Evolutionary conservation across 2,888 invertebrate genomes (phyloP).

Genomic region (Pristionchus entomophagus): DNA sequence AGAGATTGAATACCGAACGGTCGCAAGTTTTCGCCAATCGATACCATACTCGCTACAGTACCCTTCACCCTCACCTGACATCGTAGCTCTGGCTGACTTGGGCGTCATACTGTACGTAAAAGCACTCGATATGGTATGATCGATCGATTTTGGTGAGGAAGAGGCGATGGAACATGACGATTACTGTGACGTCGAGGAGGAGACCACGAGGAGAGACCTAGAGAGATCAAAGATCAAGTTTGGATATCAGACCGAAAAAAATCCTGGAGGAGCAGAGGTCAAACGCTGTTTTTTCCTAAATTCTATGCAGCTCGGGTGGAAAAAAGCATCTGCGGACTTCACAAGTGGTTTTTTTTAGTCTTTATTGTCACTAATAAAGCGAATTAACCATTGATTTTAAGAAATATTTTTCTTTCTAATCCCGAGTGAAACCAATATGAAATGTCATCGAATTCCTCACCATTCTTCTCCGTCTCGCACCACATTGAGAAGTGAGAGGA

Average conservation of each 20-base stretch:
- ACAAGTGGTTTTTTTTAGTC: background rate
- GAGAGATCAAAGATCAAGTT: conserved; percentile 1
- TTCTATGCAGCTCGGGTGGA: too few relatives aligned
- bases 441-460: conserved; percentile 52
- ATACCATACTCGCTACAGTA: too few relatives aligned
- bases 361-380: too few relatives aligned
- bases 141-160: conserved; percentile 67
- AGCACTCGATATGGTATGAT: conserved; percentile 69
- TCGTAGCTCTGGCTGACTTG: conserved; percentile 66
- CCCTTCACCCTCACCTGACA: conserved; percentile 67
- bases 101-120: conserved; percentile 65
- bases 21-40: too few relatives aligned
- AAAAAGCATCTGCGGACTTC: too few relatives aligned
- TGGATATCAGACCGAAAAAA: background rate
- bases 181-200: conserved; percentile 67
- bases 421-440: too few relatives aligned
- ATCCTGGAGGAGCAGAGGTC: background rate
- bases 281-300: background rate
- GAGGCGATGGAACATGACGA: conserved; percentile 71
- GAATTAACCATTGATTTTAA: too few relatives aligned
- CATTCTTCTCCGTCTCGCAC: conserved; percentile 66
- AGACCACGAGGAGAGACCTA: conserved; percentile 67
- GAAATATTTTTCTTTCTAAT: too few relatives aligned
- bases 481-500: conserved; percentile 67
- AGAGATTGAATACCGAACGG: too few relatives aligned